These are phyloP conservation scores for Neopelma chrysocephalum DNA, from an alignment of 2,797 vertebrate genomes.

Conservation along the genomic window DNA sequence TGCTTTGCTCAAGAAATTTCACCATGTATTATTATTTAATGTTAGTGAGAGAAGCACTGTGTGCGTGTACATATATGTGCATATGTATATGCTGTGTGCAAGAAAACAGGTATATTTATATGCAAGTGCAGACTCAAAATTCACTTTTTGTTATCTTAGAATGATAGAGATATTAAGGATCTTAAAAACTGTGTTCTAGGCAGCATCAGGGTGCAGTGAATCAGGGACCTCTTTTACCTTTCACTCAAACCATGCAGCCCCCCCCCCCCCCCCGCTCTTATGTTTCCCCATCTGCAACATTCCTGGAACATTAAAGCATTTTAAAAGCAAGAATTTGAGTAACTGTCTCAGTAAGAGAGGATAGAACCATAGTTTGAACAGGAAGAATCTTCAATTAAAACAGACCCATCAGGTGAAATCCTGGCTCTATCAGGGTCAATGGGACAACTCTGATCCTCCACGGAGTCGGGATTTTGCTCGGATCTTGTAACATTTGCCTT, in stretches of 20 bases:
- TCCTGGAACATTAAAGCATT: background rate
- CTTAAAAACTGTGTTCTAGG: background rate
- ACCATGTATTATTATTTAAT: background rate
- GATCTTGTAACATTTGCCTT: background rate
- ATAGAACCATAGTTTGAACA: background rate
- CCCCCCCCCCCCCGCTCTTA: background rate
- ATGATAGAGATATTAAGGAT: background rate
- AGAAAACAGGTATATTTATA: background rate
- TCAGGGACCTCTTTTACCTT: background rate
- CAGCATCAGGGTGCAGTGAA: background rate
- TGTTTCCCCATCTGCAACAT: background rate
- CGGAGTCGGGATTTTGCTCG: background rate
- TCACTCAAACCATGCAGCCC: background rate
- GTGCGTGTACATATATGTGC: background rate
- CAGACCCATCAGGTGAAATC: background rate
- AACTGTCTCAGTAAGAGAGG: background rate
- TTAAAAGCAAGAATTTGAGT: conserved; percentile 4
- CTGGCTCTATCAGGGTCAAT: background rate
- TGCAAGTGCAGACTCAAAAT: background rate
- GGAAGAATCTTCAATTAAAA: conserved; percentile 16
- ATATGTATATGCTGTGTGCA: background rate
- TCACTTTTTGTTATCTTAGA: background rate
- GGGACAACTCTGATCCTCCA: background rate
- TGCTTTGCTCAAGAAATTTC: background rate
- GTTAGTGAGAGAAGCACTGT: background rate